Base-by-base conservation (phyloP, 2,888 invertebrate species). In the Eucriotettix oculatus region DNA sequence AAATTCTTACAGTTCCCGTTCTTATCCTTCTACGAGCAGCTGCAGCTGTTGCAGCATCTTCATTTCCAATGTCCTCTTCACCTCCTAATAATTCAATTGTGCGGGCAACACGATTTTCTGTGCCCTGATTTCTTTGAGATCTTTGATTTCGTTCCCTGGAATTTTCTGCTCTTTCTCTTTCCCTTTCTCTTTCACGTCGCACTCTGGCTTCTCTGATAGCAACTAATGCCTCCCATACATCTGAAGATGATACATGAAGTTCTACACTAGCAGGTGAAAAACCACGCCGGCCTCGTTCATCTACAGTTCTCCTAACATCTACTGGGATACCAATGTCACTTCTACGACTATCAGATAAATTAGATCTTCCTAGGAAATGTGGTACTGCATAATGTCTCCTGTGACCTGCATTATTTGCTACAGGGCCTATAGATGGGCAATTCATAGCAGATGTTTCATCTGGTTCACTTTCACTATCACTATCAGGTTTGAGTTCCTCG, bases 191-290 rank as follows among this genome's bases (percentile, higher is more conserved):
- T 42, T 64, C 64, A 16, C 65, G 62, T n/a, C 65, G 60, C 64
- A 78, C 73, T 66, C 83, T 75, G 53, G 82, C 80, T 67, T 83
- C 83, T 68, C 83, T 76, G 64, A 84, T 78, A 9, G 82, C 81
- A 57, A 84, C 81, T 17, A 83, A 74, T 12, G 84, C 84, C 69
- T 84, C 84, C 82, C 84, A 83, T 41, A 84, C 79, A 67, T 84
- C 84, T 64, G 80, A 79, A 65, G 63, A 71, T 61, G 67, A 73
- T 3, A 74, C 72, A 59, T 73, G 74, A 10, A 75, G 64, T 60
- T 75, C 75, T 14, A 74, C 70, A 55, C 73, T 73, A 14, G 69
- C 68, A 0, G 69, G 68, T 1, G 71, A 68, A 53, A 69, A 70
- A 43, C 67, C 68, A 16, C 66, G 67, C 16, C 69, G 69, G 17